Evolutionary conservation across 2,113 vertebrate genomes (phyloP).

Genomic region (Mastomys coucha): DNA sequence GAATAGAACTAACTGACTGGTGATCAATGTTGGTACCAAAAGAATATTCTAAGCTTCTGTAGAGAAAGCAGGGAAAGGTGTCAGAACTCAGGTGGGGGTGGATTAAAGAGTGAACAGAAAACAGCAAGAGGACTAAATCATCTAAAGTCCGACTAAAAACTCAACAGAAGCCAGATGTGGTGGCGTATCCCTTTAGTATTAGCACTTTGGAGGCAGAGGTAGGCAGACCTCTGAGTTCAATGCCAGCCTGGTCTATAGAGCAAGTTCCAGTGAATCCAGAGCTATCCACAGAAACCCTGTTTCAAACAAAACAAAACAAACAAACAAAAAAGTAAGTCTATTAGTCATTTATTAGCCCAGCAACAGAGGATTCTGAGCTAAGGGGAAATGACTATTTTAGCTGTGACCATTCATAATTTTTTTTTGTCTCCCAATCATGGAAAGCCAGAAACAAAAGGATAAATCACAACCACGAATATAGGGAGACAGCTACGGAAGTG

Average conservation of each 20-base stretch:
- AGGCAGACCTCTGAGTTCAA: neutral
- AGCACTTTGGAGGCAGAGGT: neutral
- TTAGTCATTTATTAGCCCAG: neutral
- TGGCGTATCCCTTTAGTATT: neutral
- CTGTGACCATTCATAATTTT: neutral
- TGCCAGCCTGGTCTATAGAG: neutral
- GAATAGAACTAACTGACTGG: neutral
- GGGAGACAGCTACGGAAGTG: neutral
- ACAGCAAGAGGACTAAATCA: neutral
- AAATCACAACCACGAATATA: neutral
- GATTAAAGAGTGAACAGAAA: neutral
- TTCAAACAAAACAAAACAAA: neutral
- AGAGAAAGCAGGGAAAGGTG: neutral
- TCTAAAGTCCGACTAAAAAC: slow-evolving; percentile 1
- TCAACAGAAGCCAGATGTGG: neutral
- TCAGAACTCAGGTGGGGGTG: neutral
- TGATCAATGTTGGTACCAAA: neutral
- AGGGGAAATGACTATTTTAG: slow-evolving; percentile 37
- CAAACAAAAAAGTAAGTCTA: neutral
- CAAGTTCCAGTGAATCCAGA: no score
- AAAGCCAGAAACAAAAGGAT: neutral
- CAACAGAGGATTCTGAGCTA: slow-evolving; percentile 32
- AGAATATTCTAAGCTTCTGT: neutral
- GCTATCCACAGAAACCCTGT: neutral
- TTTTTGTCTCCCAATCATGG: neutral